Percentiles rank a stretch among this genome's conserved stretches.
phyloP scores from a whole-genome alignment of 2,113 vertebrate genomes.

The Thoracochromis brauschi region DNA sequence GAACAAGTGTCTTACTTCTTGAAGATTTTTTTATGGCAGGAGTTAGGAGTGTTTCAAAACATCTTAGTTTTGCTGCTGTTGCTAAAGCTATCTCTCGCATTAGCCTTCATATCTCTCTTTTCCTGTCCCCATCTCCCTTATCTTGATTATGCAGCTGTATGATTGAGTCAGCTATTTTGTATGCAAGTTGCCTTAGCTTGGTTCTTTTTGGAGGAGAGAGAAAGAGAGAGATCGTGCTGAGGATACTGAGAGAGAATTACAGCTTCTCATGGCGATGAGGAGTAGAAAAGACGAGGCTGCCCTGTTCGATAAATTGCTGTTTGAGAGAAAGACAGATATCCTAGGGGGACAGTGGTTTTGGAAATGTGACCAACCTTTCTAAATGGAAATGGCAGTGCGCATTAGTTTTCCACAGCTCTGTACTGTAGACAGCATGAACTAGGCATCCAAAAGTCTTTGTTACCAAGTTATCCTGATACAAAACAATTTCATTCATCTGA shows the following conservation, averaged over 20 bases:
- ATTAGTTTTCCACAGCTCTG: constrained; percentile 11
- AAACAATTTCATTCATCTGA: not conserved
- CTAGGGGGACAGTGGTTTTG: constrained; percentile 24
- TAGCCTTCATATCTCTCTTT: constrained; percentile 50
- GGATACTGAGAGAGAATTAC: constrained; percentile 72
- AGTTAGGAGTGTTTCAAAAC: constrained; percentile 36
- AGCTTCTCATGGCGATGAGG: constrained; percentile 53
- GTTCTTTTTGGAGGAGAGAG: constrained; percentile 70
- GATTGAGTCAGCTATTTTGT: constrained; percentile 88
- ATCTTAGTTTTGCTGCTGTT: constrained; percentile 51
- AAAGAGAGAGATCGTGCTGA: constrained; percentile 68
- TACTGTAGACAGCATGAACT: not conserved
- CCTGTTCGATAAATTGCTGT: constrained; percentile 57
- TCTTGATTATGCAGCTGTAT: constrained; percentile 82
- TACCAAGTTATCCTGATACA: not conserved
- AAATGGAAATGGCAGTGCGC: constrained; percentile 42
- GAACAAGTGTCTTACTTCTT: constrained; percentile 11
- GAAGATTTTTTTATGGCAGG: constrained; percentile 18
- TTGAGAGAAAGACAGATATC: constrained; percentile 55
- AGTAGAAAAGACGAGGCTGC: constrained; percentile 45
- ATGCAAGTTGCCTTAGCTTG: constrained; percentile 76
- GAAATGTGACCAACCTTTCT: constrained; percentile 50
- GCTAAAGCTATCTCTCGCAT: constrained; percentile 36
- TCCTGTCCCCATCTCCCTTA: constrained; percentile 68
- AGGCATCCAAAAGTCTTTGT: not conserved